phyloP scores from a whole-genome alignment of 2,113 vertebrate genomes.

The Melierax canorus region DNA sequence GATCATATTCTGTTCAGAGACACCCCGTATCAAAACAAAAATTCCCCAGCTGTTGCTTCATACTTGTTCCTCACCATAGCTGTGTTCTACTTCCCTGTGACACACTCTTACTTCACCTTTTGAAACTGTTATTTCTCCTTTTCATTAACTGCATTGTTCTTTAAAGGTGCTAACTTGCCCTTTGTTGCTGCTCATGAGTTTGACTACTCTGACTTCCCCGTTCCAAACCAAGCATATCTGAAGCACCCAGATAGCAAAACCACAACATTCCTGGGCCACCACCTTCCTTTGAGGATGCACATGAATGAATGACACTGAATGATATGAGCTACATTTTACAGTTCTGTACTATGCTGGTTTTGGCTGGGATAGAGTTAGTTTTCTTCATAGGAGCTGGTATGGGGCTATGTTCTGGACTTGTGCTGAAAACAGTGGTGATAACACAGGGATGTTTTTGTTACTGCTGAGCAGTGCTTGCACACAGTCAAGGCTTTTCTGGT shows the following conservation, averaged over 20 bases:
- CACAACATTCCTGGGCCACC: background rate
- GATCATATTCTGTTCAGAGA: background rate
- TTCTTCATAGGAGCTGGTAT: too few relatives aligned
- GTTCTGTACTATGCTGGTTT: background rate
- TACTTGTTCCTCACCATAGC: background rate
- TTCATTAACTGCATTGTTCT: background rate
- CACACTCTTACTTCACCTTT: background rate
- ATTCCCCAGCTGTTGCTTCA: background rate
- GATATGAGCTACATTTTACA: background rate
- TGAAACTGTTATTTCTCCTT: background rate
- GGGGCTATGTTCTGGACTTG: too few relatives aligned
- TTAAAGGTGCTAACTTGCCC: constrained; percentile 71
- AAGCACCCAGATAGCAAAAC: constrained; percentile 70
- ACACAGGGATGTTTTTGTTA: too few relatives aligned
- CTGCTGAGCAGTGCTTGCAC: too few relatives aligned
- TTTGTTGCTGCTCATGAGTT: constrained; percentile 72
- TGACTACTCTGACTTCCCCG: constrained; percentile 71
- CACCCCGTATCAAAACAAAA: background rate
- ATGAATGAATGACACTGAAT: background rate
- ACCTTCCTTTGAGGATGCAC: background rate
- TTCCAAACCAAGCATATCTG: constrained; percentile 67
- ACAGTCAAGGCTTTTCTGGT: too few relatives aligned
- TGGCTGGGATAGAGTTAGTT: too few relatives aligned
- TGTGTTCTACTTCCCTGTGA: background rate
- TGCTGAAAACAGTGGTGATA: too few relatives aligned